Base-by-base conservation (phyloP, 2,888 invertebrate genomes). In the Latheticus oryzae region DNA sequence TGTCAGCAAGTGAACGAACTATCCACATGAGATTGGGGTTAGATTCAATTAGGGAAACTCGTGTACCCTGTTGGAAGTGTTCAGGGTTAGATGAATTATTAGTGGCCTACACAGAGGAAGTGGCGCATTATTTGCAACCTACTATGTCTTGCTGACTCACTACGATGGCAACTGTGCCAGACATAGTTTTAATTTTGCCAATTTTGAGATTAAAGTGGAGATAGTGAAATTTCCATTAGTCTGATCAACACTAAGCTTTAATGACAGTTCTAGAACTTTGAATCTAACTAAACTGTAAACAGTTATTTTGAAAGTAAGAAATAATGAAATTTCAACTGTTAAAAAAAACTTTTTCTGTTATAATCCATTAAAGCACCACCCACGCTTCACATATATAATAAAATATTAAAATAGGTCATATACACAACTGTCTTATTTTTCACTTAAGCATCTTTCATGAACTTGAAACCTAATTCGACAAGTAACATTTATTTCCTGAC, bases 41-140 rank as follows among this genome's bases (percentile, higher is more conserved):
- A 24, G 8, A 16, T 17, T 45, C 30, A 45, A 45, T 45, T 45
- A 30, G 23, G 11, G 5, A 11, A 8, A n/a, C n/a, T n/a, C 11
- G 8, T n/a, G 45, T 30, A 28, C 35, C 55, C 45, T 13, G 37
- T 45, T 47, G 38, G 48, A 48, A 56, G 40, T 33, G 48, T 52
- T 58, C 58, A 58, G 58, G 58, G 58, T 54, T 58, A 54, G 26
- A 58, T 40, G 43, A 54, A 42, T 58, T 54, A 54, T 43, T 53
- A 45, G 33, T 53, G 37, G 58, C 63, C 65, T 47, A 63, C 65
- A 54, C 50, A 19, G 47, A 63, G 65, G 65, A 65, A 65, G 28
- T 61, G 15, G 37, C 59, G 48, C 52, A 64, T 65, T 65, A 59
- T 32, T n/a, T 52, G 37, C 64, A 60, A 55, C 60, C 58, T 50